phyloP scores from a whole-genome alignment of 2,113 vertebrate species.

The Antennarius striatus region DNA sequence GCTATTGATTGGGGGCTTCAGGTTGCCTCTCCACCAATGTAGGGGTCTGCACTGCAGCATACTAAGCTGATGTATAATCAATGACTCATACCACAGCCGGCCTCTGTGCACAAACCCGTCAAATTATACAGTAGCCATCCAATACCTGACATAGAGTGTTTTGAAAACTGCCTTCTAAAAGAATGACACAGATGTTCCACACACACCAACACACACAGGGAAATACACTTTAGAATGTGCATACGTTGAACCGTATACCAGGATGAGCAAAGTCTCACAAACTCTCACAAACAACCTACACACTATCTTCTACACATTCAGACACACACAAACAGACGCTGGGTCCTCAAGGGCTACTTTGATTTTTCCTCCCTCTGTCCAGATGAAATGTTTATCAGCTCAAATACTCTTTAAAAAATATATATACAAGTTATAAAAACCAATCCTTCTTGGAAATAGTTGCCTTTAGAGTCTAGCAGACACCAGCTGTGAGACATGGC shows the following conservation, averaged over 20 bases:
- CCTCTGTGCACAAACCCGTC: slow-evolving; percentile 72
- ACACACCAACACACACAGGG: slow-evolving; percentile 24
- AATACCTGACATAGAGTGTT: slow-evolving; percentile 72
- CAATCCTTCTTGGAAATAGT: slow-evolving; percentile 48
- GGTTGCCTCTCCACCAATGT: slow-evolving; percentile 78
- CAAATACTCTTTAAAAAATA: slow-evolving; percentile 52
- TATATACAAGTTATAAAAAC: slow-evolving; percentile 50
- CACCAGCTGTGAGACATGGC: slow-evolving; percentile 61
- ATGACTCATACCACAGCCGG: slow-evolving; percentile 78
- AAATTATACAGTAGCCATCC: slow-evolving; percentile 75
- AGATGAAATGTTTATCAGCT: slow-evolving; percentile 70
- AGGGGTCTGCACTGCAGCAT: slow-evolving; percentile 78
- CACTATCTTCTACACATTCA: background rate
- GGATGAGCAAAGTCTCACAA: slow-evolving; percentile 36
- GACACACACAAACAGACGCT: slow-evolving; percentile 30
- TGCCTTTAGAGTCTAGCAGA: slow-evolving; percentile 51
- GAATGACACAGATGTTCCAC: slow-evolving; percentile 48
- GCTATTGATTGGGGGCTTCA: slow-evolving; percentile 80
- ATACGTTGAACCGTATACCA: slow-evolving; percentile 35
- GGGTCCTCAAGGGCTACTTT: slow-evolving; percentile 60
- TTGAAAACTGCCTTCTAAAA: slow-evolving; percentile 69
- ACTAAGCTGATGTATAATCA: slow-evolving; percentile 83
- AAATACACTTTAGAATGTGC: slow-evolving; percentile 31
- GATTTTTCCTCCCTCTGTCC: slow-evolving; percentile 58
- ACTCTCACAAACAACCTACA: slow-evolving; percentile 28